Evolutionary conservation across 2,888 invertebrate genomes (phyloP).

Genomic region (Andricus quercusramuli): DNA sequence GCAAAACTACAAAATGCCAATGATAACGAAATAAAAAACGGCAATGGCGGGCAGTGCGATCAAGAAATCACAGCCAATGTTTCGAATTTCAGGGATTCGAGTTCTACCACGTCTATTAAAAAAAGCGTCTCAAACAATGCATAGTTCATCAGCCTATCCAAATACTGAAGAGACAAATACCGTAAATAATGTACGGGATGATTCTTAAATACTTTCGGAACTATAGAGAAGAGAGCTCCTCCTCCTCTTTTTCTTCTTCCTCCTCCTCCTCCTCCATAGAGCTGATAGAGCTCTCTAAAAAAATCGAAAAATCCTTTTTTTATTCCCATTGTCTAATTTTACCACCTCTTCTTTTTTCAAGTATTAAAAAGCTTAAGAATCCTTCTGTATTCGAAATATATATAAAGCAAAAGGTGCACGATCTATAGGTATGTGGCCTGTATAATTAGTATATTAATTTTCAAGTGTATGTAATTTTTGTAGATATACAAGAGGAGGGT

Average conservation of each 20-base stretch:
- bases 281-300: background rate
- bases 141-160: background rate
- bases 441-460: conserved; percentile 10
- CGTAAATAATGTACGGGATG: background rate
- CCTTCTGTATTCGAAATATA: no score
- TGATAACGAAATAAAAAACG: conserved; percentile 49
- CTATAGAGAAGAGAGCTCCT: background rate
- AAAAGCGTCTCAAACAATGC: conserved; percentile 17
- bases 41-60: conserved; percentile 45
- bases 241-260: no score
- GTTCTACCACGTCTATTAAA: conserved; percentile 51
- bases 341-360: no score
- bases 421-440: no score
- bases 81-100: conserved; percentile 54
- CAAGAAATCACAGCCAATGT: conserved; percentile 53
- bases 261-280: background rate
- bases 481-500: conserved; percentile 11
- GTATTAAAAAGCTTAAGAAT: no score
- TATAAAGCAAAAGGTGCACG: no score
- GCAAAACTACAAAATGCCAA: conserved; percentile 47
- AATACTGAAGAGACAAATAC: background rate
- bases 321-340: background rate
- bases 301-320: background rate
- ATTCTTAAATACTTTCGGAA: background rate
- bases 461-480: conserved; percentile 4